These are phyloP conservation scores for Drosophila acutilabella DNA, from an alignment of 2,888 invertebrate genomes.

Conservation along the genomic window DNA sequence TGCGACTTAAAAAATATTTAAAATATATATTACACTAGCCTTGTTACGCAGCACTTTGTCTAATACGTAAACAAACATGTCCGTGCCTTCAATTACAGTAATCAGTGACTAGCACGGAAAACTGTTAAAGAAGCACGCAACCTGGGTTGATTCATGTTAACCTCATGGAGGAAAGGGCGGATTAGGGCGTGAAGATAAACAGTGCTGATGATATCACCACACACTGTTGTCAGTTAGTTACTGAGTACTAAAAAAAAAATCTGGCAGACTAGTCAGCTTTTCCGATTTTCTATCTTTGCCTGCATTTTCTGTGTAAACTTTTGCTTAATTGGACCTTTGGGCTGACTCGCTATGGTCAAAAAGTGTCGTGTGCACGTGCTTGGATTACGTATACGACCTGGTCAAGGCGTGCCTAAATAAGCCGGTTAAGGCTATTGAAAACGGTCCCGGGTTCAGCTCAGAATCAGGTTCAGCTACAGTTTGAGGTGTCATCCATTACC, in stretches of 20 bases:
- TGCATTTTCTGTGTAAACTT: conserved; percentile 26
- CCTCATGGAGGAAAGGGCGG: conserved; percentile 4
- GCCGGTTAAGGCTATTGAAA: conserved; percentile 49
- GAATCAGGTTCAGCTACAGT: neutral
- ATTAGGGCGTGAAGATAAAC: conserved; percentile 48
- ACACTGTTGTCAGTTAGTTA: conserved; percentile 1
- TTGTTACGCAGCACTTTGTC: conserved; percentile 28
- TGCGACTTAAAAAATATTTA: conserved; percentile 14
- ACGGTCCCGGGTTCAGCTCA: conserved; percentile 10
- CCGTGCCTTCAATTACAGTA: conserved; percentile 46
- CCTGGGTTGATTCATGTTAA: conserved; percentile 35
- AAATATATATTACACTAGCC: neutral
- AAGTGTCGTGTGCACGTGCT: conserved; percentile 61
- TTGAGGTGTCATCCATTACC: conserved; percentile 49
- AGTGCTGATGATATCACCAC: conserved; percentile 67
- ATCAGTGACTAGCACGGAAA: conserved; percentile 49
- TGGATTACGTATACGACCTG: conserved; percentile 65
- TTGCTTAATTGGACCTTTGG: conserved; percentile 64
- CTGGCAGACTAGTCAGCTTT: conserved; percentile 49
- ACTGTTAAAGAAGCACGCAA: conserved; percentile 56
- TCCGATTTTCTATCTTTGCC: conserved; percentile 1
- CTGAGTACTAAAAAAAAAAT: conserved; percentile 31
- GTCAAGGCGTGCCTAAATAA: conserved; percentile 72
- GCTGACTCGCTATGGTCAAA: conserved; percentile 32
- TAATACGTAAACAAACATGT: conserved; percentile 27